Evolutionary conservation across 2,113 vertebrate genomes (phyloP), one percentile per base, ranked within the genome.

Genomic region (Ariopsis seemanni): DNA sequence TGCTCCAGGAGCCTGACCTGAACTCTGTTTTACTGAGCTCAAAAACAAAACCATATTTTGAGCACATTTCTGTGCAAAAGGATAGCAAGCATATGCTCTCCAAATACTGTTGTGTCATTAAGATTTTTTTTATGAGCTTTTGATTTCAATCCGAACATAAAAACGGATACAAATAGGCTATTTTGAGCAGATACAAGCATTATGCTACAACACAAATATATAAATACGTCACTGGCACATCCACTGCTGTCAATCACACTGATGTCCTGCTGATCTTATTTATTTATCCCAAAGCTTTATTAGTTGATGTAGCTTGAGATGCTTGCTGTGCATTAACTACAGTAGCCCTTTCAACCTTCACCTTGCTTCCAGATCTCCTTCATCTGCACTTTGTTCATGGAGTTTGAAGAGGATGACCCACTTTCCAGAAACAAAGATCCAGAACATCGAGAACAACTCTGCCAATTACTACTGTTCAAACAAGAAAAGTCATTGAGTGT

Each of bases 401-500:
- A 71, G 90, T 92, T 89, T 88, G 63, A 91, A 89, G 48, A 86
- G 30, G 86, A 86, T 75, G 82, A 88, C 90, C 90, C 77, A 90
- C 91, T 92, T 91, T 91, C 58, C 48, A 94, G 92, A 91, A 90
- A 84, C 62, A 90, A 62, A 91, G 91, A 94, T 93, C 92, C 92
- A 89, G 92, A 92, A 87, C 92, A 90, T 89, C 30, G 18, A 53
- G 85, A 30, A 74, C 88, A 69, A 82, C 90, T 88, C 81, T 75
- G 34, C 87, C 90, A 88, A 91, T 90, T 86, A 90, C 83, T 74
- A 34, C 60, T 62, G 67, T 30, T 86, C 86, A 84, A 86, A 89
- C 67, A 55, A 90, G 80, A 72, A 48, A 84, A 58, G 69, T 88
- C 86, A 74, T 72, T 8, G 17, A 62, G 71, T 88, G 69, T 58